Percentiles rank a stretch among this genome's conserved stretches.
Conservation (phyloP, 1,140 invertebrate species). For the Eriocheir sinensis region DNA sequence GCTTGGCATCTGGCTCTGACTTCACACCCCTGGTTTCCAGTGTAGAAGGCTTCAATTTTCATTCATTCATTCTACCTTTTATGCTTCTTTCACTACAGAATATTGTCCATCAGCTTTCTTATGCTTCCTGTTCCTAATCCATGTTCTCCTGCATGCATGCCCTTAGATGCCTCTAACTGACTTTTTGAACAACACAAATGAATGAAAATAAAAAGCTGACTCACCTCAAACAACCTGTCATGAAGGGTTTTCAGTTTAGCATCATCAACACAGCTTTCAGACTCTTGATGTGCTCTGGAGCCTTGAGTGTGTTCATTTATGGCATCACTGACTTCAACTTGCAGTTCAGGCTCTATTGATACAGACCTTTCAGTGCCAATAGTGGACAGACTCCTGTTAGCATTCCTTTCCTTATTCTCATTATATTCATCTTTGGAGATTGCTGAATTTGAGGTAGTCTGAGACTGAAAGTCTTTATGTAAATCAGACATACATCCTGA, state of each 20-base stretch:
- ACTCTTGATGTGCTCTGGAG: background rate
- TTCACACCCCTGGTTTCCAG: too few relatives aligned
- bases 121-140: too few relatives aligned
- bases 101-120: too few relatives aligned
- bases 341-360: background rate
- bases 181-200: too few relatives aligned
- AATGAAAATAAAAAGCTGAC: background rate
- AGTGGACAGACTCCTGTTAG: background rate
- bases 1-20: too few relatives aligned
- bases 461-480: background rate
- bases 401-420: background rate
- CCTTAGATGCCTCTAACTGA: too few relatives aligned
- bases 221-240: background rate
- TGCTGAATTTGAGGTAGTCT: background rate
- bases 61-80: too few relatives aligned
- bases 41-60: too few relatives aligned
- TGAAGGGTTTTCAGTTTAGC: background rate
- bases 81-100: too few relatives aligned
- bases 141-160: too few relatives aligned
- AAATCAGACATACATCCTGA: background rate
- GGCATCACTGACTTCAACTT: background rate
- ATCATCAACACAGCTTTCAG: background rate
- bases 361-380: background rate
- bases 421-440: background rate
- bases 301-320: background rate